Evolutionary conservation across 1,140 invertebrate genomes (phyloP), one percentile per base, ranked within the genome.

Genomic region (Trachymyrmex septentrionalis): DNA sequence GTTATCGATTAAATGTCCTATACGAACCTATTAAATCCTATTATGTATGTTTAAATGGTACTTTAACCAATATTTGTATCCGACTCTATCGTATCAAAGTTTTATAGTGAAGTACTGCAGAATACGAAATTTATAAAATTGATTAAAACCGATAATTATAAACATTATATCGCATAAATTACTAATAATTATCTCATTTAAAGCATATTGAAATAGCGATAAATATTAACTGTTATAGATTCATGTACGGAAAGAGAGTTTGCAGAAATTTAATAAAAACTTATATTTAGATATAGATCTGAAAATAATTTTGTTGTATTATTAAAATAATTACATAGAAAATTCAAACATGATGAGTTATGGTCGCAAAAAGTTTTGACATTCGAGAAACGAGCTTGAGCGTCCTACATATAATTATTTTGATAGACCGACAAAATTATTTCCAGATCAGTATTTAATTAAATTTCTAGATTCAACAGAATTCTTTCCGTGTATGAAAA

Each of bases 1-100:
- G 67, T 82, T 72, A 73, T 82, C 69, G 80, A 82, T 82, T 82
- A 73, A 82, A 82, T 59, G 67, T 82, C 24, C 80, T 44, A 14
- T 57, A 53, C 55, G 80, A 82, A 67, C 53, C 34, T 61, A 73
- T 82, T 82, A 82, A 72, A 67, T 34, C 53, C 53, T 38, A 61
- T 73, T 34, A 82, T 50, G 38, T 73, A 59, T 48, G 27, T 73
- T 61, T 73, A 72, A 73, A 61, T 66, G 80, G 24, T 61, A 61
- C 38, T 82, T 82, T 73, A 82, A 48, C 59, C 30, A 73, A 84
- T 75, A 75, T 84, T 84, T 84, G 77, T 75, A 73, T 34, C n/a
- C 34, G 34, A 30, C 24, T 38, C 34, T 81, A 69, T 80, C 48
- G 48, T 38, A 81, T 81, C 5, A 81, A 44, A 44, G 19, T 71